Percentiles rank a stretch among this genome's conserved stretches.
phyloP scores from a whole-genome alignment of 2,113 vertebrate genomes.

The Acanthisitta chloris region DNA sequence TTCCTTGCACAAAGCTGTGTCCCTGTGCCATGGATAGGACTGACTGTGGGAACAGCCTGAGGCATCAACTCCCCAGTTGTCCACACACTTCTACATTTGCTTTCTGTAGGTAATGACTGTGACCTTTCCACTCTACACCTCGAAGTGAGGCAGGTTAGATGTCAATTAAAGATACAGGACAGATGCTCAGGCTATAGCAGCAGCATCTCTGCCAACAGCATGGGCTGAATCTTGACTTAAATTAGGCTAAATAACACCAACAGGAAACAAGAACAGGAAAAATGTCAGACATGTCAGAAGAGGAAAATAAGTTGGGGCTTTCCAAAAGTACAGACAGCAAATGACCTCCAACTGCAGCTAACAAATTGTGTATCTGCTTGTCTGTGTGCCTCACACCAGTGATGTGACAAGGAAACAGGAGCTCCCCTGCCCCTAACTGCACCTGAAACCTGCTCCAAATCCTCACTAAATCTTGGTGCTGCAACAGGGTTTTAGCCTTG shows the following conservation, averaged over 20 bases:
- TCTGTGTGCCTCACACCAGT: not conserved
- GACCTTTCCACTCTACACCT: not conserved
- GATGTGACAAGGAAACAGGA: not conserved
- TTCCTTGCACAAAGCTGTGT: not conserved
- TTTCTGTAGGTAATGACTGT: not conserved
- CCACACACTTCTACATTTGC: not conserved
- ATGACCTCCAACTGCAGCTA: not conserved
- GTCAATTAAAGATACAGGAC: not conserved
- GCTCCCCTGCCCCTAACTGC: not conserved
- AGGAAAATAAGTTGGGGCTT: not conserved
- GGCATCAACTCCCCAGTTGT: not conserved
- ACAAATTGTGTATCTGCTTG: not conserved
- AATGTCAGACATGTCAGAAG: not conserved
- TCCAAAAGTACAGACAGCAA: not conserved
- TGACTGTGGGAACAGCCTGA: not conserved
- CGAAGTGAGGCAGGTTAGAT: not conserved
- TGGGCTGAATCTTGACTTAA: not conserved
- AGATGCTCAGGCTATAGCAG: not conserved
- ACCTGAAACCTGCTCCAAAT: not conserved
- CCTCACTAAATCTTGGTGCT: not conserved
- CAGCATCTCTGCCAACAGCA: not conserved
- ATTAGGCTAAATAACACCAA: not conserved
- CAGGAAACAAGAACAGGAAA: not conserved
- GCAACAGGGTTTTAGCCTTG: accelerated
- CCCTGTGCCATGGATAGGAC: not conserved